These are phyloP conservation scores for Caenorhabditis virilis DNA, from an alignment of 2,888 invertebrate species.

Conservation along the genomic window DNA sequence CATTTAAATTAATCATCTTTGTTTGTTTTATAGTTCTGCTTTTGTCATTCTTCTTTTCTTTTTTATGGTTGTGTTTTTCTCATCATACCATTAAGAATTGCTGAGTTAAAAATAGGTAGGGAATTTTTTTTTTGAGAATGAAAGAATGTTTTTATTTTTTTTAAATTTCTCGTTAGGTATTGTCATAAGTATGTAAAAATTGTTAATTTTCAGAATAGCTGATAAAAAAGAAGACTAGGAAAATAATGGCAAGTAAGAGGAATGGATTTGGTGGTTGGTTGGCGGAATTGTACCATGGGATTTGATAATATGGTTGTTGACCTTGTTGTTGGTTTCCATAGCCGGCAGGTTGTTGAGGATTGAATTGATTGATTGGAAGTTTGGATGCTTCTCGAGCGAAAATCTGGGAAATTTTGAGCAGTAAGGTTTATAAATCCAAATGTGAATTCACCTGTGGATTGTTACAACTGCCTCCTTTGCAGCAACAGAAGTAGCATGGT, in stretches of 20 bases:
- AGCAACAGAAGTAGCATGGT: slow-evolving; percentile 40
- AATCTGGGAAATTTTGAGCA: slow-evolving; percentile 16
- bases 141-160: no score
- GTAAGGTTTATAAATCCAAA: no score
- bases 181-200: no score
- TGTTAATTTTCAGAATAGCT: neutral
- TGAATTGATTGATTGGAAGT: slow-evolving; percentile 24
- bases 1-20: no score
- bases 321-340: neutral
- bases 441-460: slow-evolving; percentile 34
- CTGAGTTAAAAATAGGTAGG: no score
- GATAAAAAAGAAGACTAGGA: neutral
- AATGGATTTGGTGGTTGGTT: slow-evolving; percentile 14
- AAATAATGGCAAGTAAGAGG: neutral
- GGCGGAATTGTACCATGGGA: slow-evolving; percentile 27
- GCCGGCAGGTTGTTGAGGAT: neutral
- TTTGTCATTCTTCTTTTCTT: no score
- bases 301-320: slow-evolving; percentile 8
- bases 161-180: no score
- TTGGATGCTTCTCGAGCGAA: slow-evolving; percentile 42
- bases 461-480: slow-evolving; percentile 42
- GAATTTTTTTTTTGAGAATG: no score
- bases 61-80: no score
- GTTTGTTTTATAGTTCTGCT: no score
- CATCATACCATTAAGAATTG: no score